phyloP scores from a whole-genome alignment of 2,113 vertebrate genomes.

The Erythrocercus mccallii region DNA sequence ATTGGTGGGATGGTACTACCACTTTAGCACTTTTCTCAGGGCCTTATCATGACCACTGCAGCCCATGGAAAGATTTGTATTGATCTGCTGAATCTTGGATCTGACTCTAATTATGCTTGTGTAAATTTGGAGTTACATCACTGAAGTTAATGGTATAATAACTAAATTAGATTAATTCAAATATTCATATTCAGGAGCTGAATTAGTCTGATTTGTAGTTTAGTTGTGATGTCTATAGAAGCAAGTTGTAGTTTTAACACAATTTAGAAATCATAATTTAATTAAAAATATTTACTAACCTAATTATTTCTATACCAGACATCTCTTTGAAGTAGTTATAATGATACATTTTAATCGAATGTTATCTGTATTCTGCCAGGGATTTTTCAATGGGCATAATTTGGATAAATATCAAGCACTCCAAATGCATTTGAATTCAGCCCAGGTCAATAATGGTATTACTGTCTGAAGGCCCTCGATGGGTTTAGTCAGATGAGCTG shows the following conservation, averaged over 20 bases:
- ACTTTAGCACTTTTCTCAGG: not conserved
- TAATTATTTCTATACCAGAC: conserved; percentile 55
- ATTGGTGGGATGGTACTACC: not conserved
- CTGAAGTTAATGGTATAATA: conserved; percentile 31
- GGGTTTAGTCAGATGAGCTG: conserved; percentile 48
- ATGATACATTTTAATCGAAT: conserved; percentile 64
- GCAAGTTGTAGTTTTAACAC: conserved; percentile 51
- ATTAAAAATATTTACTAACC: conserved; percentile 67
- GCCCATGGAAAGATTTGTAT: conserved; percentile 17
- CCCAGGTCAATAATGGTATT: conserved; percentile 67
- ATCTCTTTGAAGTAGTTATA: conserved; percentile 60
- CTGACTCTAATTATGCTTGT: conserved; percentile 16
- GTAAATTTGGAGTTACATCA: conserved; percentile 51
- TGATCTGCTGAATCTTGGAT: conserved; percentile 32
- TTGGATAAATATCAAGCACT: conserved; percentile 67
- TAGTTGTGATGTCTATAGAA: not conserved
- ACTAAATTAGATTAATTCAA: conserved; percentile 40
- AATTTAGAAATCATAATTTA: conserved; percentile 55
- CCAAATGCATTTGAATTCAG: conserved; percentile 64
- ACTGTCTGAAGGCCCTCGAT: conserved; percentile 40
- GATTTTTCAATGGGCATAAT: conserved; percentile 63
- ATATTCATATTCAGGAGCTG: not conserved
- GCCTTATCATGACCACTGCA: not conserved
- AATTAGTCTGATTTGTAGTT: conserved; percentile 27
- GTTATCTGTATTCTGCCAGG: conserved; percentile 64